Percentiles rank a stretch among this genome's conserved stretches.
These are phyloP conservation scores for Lamproptera curius DNA, from an alignment of 2,888 invertebrate species.

Conservation along the genomic window DNA sequence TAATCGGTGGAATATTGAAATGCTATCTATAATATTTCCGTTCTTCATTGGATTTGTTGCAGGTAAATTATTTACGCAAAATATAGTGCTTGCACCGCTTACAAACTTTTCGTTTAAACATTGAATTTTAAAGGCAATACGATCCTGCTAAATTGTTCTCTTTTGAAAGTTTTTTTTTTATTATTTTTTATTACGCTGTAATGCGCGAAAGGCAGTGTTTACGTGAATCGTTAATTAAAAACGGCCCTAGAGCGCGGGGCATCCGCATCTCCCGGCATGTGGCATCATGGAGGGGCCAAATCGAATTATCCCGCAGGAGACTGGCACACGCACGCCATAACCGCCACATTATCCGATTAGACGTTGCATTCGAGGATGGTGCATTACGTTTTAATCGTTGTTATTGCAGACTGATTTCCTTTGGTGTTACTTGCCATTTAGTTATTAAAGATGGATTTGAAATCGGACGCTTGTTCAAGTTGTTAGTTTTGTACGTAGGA, in stretches of 20 bases:
- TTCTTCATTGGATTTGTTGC: not conserved
- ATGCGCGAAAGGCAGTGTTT: constrained; percentile 13
- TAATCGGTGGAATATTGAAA: too few relatives aligned
- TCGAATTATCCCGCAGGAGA: constrained; percentile 35
- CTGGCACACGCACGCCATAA: constrained; percentile 34
- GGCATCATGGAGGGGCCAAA: constrained; percentile 36
- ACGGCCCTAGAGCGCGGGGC: constrained; percentile 39
- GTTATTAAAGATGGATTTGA: too few relatives aligned
- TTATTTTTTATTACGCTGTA: too few relatives aligned
- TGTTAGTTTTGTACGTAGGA: too few relatives aligned
- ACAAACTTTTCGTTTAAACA: too few relatives aligned
- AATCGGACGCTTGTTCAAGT: too few relatives aligned
- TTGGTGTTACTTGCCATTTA: too few relatives aligned
- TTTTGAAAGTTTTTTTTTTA: too few relatives aligned
- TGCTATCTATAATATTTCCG: not conserved
- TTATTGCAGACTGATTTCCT: not conserved
- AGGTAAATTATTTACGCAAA: too few relatives aligned
- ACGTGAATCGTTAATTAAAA: constrained; percentile 50
- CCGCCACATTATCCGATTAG: constrained; percentile 46
- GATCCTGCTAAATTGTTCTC: too few relatives aligned
- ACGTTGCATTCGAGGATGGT: constrained; percentile 33
- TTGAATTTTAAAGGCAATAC: too few relatives aligned
- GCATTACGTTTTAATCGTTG: constrained; percentile 24
- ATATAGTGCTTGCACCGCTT: too few relatives aligned
- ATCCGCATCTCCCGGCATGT: constrained; percentile 35